These are phyloP conservation scores for Cephus rjabovi DNA, from an alignment of 2,888 invertebrate genomes.

Conservation along the genomic window DNA sequence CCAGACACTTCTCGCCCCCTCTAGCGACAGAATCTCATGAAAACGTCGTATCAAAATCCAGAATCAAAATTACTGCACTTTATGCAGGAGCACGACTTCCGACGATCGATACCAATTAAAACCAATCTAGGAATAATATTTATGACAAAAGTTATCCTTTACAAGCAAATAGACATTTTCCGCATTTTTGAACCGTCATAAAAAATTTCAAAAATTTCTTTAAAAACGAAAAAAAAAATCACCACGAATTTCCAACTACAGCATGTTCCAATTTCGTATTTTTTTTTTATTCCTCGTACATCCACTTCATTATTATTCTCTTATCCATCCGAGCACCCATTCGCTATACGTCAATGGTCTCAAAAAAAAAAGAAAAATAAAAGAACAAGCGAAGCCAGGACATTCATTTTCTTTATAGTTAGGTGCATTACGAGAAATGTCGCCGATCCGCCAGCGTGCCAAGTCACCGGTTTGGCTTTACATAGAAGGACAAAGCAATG, in stretches of 20 bases:
- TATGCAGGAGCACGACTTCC: not conserved
- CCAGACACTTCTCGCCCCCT: not conserved
- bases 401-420: conserved; percentile 49
- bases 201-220: too few relatives aligned
- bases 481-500: conserved; percentile 46
- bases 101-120: not conserved
- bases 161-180: not conserved
- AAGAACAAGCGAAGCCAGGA: conserved; percentile 22
- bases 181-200: not conserved
- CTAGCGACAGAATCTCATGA: not conserved
- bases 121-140: not conserved
- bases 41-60: not conserved
- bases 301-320: not conserved
- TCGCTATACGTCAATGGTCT: conserved; percentile 12
- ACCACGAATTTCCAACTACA: not conserved
- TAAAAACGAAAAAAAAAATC: not conserved
- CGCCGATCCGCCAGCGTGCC: conserved; percentile 31
- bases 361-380: conserved; percentile 13
- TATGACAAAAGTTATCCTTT: not conserved
- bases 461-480: conserved; percentile 38
- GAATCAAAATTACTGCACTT: not conserved
- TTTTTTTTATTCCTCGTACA: not conserved
- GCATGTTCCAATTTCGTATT: too few relatives aligned
- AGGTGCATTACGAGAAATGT: conserved; percentile 32
- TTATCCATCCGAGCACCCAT: not conserved